A percentile compares a stretch with the other conserved stretches of the same genome.
phyloP scores from a whole-genome alignment of 1,140 invertebrate species.

The Hirudo medicinalis region DNA sequence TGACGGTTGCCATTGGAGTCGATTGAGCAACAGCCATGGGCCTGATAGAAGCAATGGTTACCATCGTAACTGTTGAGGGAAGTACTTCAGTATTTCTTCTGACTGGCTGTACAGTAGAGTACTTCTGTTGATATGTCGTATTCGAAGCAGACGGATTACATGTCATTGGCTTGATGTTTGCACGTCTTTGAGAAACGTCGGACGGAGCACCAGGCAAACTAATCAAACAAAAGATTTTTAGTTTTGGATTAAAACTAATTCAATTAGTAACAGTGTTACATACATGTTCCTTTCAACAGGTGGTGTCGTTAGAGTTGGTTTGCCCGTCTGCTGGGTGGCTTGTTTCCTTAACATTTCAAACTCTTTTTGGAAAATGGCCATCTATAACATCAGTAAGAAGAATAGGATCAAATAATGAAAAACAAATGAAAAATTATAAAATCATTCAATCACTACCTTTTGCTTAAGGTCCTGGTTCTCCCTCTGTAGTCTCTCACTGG shows the following conservation, averaged over 20 bases:
- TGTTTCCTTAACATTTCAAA: conserved; percentile 51
- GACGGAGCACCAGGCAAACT: conserved; percentile 43
- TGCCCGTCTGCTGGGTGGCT: conserved; percentile 25
- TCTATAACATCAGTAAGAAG: conserved; percentile 23
- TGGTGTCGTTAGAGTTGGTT: conserved; percentile 30
- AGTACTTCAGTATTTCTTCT: conserved; percentile 47
- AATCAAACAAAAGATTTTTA: too few species aligned
- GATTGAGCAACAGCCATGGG: conserved; percentile 61
- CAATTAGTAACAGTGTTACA: conserved; percentile 24
- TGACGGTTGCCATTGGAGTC: conserved; percentile 57
- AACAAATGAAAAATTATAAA: neutral
- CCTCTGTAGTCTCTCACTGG: conserved; percentile 43
- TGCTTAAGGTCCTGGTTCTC: conserved; percentile 50
- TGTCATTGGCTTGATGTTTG: conserved; percentile 82
- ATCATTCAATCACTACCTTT: conserved; percentile 44
- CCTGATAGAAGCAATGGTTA: conserved; percentile 63
- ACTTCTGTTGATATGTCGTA: conserved; percentile 21
- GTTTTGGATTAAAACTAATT: neutral
- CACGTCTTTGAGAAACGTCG: conserved; percentile 59
- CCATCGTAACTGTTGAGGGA: conserved; percentile 25
- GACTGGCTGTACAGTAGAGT: conserved; percentile 22
- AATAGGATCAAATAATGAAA: neutral
- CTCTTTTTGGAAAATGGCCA: conserved; percentile 59
- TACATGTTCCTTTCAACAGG: conserved; percentile 23
- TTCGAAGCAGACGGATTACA: conserved; percentile 47